Base-by-base conservation (phyloP, 2,797 vertebrate species). In the Brotogeris chrysoptera region DNA sequence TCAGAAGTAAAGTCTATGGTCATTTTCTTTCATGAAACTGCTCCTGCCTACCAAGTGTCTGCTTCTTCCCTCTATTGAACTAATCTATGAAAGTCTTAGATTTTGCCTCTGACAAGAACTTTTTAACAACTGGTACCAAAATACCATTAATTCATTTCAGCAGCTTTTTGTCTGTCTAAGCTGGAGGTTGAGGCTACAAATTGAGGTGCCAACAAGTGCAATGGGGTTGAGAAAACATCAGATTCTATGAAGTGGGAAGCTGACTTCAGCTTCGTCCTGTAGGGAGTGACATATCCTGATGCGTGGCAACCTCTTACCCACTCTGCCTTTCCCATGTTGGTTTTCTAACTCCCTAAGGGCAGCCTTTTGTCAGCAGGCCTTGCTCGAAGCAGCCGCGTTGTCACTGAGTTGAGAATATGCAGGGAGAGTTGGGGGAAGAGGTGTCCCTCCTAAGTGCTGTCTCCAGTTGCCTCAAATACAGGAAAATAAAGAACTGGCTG, bases 301-400 rank as follows among this genome's bases (percentile, higher is more conserved):
- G n/a, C 59, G 55, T 3, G 13, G 18, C 28, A n/a, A 20, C 34
- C 12, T 78, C 44, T 41, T 19, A 9, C 39, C 50, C 47, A 6
- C 60, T 82, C 34, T 71, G 43, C 66, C 25, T 83, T 71, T 41
- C 28, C 23, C 3, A 0, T 55, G 55, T 50, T 77, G 53, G 46
- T 85, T 46, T 76, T 36, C 34, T 49, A 1, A 43, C 11, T 21
- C 39, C 73, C 52, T 55, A 25, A 9, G 5, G 10, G 23, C 0
- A 0, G 59, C 14, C 21, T 81, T 70, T 53, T 63, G 38, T 66
- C 30, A 28, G 55, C 18, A 16, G 68, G 59, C 46, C 59, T 64
- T 0, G 1, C 38, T 84, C 1, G 4, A 50, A 61, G 85, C 63
- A 61, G 60, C 0, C 0, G 30, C 46, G 11, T 11, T 7, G 1